Base-by-base conservation (phyloP, 2,797 vertebrate genomes). In the Anisognathus igniventris region DNA sequence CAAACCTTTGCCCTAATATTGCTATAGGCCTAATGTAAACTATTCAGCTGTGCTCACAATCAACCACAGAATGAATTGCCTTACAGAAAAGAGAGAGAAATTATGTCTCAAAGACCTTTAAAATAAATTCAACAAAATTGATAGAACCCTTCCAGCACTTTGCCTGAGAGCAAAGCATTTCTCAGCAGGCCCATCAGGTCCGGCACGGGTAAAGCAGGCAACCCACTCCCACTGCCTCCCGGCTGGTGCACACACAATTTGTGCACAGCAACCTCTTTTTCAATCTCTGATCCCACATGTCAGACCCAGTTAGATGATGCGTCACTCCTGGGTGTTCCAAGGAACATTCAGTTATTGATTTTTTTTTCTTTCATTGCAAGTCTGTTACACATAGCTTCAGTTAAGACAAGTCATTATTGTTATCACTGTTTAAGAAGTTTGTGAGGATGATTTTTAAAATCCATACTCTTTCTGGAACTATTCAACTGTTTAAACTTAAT, bases 31-130 rank as follows among this genome's bases (percentile, higher is more conserved):
- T 90, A 95, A 96, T 93, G 95, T 81, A 92, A 93, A 86, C 78
- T 86, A 91, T 90, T 95, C 93, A 90, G 65, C 87, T 68, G 37
- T 88, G 91, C 58, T 85, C 78, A 95, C 95, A 92, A 94, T 95
- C 92, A 93, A 77, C 72, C 0, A 1, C 33, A 75, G 82, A 86
- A 88, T 40, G 65, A 95, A 95, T 83, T 93, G 94, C 58, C 82
- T 88, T 65, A 61, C 85, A 93, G 87, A 75, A 79, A 70, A 88
- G 75, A 91, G 42, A 67, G 78, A 83, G 68, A 92, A 94, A 92
- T 85, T 79, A 71, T 74, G n/a, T 76, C 74, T 85, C 14, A 8
- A 79, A 93, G 67, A 71, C 78, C 67, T 91, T 73, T 93, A 82
- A 89, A 95, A 91, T 85, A 83, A 92, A 66, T 92, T 93, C 86